A percentile compares a stretch with the other conserved stretches of the same genome.
Conservation (phyloP, 1,140 invertebrate genomes). For the Cotesia vestalis region DNA sequence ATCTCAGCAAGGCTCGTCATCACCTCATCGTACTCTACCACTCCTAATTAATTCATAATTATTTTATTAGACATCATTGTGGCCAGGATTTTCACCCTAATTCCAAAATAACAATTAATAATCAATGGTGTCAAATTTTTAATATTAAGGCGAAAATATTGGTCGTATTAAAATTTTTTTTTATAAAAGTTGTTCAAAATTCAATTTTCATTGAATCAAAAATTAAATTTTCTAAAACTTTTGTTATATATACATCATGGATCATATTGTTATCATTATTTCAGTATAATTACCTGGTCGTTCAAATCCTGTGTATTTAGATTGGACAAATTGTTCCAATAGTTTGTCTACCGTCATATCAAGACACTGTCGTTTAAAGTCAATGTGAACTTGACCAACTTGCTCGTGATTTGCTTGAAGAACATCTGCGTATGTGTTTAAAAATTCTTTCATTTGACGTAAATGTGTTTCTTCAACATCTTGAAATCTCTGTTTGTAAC, state of each 20-base stretch:
- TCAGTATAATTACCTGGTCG: constrained; percentile 76
- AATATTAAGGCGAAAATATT: no score
- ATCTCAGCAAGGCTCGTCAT: constrained; percentile 64
- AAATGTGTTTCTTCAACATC: constrained; percentile 91
- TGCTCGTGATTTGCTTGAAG: constrained; percentile 89
- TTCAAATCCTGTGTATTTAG: constrained; percentile 90
- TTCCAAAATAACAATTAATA: no score
- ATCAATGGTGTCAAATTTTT: no score
- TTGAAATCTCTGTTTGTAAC: constrained; percentile 80
- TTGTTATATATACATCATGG: no score
- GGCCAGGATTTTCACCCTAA: no score
- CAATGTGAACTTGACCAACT: constrained; percentile 87
- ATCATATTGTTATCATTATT: no score
- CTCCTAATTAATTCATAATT: constrained; percentile 44
- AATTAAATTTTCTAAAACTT: no score
- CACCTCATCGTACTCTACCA: constrained; percentile 68
- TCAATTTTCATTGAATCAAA: no score
- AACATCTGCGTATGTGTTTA: constrained; percentile 87
- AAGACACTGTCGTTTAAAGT: constrained; percentile 89
- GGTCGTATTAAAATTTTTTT: no score
- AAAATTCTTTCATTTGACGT: constrained; percentile 94
- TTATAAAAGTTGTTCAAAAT: no score
- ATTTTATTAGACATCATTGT: no score
- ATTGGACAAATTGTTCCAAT: constrained; percentile 87
- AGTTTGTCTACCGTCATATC: constrained; percentile 92